A percentile compares a stretch with the other conserved stretches of the same genome.
Evolutionary conservation across 2,888 invertebrate species (phyloP).

Genomic region (Craniophora ligustri): DNA sequence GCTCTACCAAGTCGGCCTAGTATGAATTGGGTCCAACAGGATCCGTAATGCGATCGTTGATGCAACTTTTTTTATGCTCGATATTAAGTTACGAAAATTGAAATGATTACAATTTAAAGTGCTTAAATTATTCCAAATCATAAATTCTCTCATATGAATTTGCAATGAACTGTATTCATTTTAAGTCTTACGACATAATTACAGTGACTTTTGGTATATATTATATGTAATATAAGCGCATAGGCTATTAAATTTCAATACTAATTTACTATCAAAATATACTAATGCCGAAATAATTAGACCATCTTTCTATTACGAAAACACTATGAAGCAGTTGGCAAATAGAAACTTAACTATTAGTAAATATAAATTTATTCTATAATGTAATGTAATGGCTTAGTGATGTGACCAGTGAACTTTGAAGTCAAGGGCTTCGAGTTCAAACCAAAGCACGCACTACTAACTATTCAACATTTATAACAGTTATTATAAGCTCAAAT

Average conservation of each 20-base stretch:
- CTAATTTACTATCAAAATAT: conserved; percentile 9
- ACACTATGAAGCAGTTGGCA: conserved; percentile 11
- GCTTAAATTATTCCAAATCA: conserved; percentile 18
- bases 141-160: conserved; percentile 6
- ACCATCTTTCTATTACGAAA: conserved; percentile 21
- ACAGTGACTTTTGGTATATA: not conserved
- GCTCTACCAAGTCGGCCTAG: no score
- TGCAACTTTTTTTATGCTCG: no score
- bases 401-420: no score
- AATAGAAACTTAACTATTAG: conserved; percentile 22
- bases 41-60: no score
- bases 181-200: conserved; percentile 22
- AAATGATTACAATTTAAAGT: not conserved
- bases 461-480: no score
- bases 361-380: conserved; percentile 27
- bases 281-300: conserved; percentile 30
- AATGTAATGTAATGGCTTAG: conserved; percentile 28
- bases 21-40: no score
- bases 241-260: not conserved
- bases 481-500: no score
- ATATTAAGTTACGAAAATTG: no score
- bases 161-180: conserved; percentile 7
- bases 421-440: no score
- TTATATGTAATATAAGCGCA: conserved; percentile 1
- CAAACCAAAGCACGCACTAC: no score